Evolutionary conservation across 1,140 invertebrate genomes (phyloP), one percentile per base, ranked within the genome.

Genomic region (Drosophila parvula): DNA sequence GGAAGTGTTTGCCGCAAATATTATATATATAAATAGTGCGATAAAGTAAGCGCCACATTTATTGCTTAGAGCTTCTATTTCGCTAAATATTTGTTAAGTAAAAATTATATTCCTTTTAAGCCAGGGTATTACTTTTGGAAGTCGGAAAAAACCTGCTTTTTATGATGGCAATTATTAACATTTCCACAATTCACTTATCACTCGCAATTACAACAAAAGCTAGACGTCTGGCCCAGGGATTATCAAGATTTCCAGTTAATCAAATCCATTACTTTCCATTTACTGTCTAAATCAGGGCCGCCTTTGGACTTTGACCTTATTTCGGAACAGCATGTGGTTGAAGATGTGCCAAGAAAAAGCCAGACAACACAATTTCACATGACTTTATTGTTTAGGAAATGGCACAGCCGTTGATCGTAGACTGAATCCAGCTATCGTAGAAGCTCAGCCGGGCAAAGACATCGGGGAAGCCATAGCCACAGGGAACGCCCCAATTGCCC

Each of bases 401-500:
- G 27, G 64, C 8, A 50, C 85, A 90, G 22, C 88, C 88, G 12
- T 70, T 75, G 11, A 79, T 91, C 68, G 74, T 78, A 32, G 81
- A 62, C 18, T 63, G 32, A 14, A 91, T 91, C 90, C 90, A 91
- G 28, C 91, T 90, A 22, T 86, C 45, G 67, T 92, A 92, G 63
- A 81, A 90, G 18, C 71, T 81, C 4, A 93, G 57, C 5, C 84
- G 78, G 0, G 92, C 92, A 56, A 93, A 94, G 5, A 94, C 93
- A 71, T 94, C 94, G 5, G 94, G 94, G 44, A 92, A 93, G 5
- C 92, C 93, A 14, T 61, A 60, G 5, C 91, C 94, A 68, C 94
- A 94, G 11, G 94, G 94, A 9, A 92, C 84, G 12, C 94, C 94
- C 88, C 93, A 94, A n/a, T 94, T 94, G 36, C 56, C 63, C 22